phyloP scores from a whole-genome alignment of 2,888 invertebrate genomes.

The Protonemura montana region DNA sequence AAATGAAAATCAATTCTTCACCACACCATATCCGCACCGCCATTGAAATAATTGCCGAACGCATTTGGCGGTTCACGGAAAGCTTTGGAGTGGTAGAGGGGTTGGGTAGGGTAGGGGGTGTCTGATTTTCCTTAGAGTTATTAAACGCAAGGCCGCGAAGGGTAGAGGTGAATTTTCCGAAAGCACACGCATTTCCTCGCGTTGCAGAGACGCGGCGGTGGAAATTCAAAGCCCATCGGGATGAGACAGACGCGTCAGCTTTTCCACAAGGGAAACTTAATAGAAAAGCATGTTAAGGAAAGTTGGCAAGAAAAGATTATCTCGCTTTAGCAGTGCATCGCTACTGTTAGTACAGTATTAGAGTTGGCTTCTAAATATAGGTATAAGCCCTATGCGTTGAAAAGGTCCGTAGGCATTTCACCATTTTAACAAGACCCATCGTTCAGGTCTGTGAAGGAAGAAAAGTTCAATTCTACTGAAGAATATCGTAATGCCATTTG shows the following conservation, averaged over 20 bases:
- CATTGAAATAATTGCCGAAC: neutral
- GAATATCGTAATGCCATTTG: conserved; percentile 1
- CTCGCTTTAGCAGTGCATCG: neutral
- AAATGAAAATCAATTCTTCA: neutral
- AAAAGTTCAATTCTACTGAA: neutral
- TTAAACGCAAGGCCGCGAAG: neutral
- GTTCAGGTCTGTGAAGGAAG: neutral
- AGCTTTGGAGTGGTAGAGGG: neutral
- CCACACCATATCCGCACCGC: neutral
- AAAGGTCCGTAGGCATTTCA: neutral
- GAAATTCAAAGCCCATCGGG: neutral
- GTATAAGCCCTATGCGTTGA: neutral
- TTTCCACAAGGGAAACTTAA: neutral
- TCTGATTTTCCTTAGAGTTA: neutral
- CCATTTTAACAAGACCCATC: neutral
- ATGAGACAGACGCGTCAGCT: neutral
- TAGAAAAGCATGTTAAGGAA: neutral
- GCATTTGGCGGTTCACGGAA: neutral
- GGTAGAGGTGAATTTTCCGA: neutral
- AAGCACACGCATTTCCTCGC: neutral
- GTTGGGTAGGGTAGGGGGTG: neutral
- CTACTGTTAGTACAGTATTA: neutral
- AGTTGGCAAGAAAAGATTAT: neutral
- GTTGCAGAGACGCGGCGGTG: neutral
- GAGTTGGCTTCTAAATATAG: neutral